Evolutionary conservation across 2,888 invertebrate genomes (phyloP), one percentile per base, ranked within the genome.

Genomic region (Catocala fraxini): DNA sequence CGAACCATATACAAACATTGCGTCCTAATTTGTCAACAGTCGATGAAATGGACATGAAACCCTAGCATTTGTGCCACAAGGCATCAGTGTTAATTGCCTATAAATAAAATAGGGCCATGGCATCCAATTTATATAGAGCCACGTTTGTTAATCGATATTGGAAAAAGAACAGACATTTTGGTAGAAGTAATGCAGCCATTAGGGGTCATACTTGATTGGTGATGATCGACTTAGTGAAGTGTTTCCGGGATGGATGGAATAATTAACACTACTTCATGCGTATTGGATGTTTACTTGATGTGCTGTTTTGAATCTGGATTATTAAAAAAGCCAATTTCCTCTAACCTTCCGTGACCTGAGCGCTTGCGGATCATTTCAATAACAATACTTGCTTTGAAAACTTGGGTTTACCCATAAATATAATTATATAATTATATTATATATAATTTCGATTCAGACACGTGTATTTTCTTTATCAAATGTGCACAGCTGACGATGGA

Each of bases 1-100:
- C 47, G 54, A 51, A 33, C 52, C 51, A n/a, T 5, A 56, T 75
- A 71, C 68, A 68, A 78, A 78, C 73, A 68, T 69, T 72, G 68
- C 73, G 72, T 77, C 76, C 68, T 71, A 73, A 83, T 85, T 86
- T 89, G 89, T 90, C 89, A 89, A 86, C 89, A 88, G 86, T 85
- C 88, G 84, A 90, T 90, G 87, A 89, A 89, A 89, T 81, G 78
- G 76, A 82, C 86, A 82, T 80, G 79, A 82, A 81, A 80, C 72
- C 71, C 68, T 78, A 75, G 79, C 75, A 67, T 82, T 78, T 71
- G 77, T 77, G 83, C 79, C 77, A 70, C 75, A 71, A 79, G 75
- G 77, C 81, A 77, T 79, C 77, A 69, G 76, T 80, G 83, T 90
- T 90, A 87, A 89, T 87, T 86, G 88, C 81, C 86, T 84, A 86